Percentiles rank a stretch among this genome's conserved stretches.
These are phyloP conservation scores for Antheraea pernyi DNA, from an alignment of 1,140 invertebrate species.

Conservation along the genomic window DNA sequence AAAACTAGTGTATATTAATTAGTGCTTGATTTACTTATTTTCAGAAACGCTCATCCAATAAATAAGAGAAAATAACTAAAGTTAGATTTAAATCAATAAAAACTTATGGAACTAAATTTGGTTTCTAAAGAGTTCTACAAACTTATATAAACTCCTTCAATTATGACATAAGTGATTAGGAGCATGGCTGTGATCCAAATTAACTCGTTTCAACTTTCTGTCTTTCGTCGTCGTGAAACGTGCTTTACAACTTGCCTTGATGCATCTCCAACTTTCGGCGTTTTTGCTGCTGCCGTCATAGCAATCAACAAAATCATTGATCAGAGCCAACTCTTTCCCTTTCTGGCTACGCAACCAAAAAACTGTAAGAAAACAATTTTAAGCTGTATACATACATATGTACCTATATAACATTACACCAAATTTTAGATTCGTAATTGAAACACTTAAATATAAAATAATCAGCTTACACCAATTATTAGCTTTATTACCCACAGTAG, in stretches of 20 bases:
- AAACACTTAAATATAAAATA: too few relatives aligned
- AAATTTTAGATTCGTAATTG: too few relatives aligned
- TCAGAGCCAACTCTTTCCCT: slow-evolving; percentile 29
- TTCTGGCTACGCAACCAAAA: slow-evolving; percentile 11
- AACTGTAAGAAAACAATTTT: slow-evolving; percentile 9
- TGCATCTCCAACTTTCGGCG: slow-evolving; percentile 27
- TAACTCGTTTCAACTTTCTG: slow-evolving; percentile 3
- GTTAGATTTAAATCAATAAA: too few relatives aligned
- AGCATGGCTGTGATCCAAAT: slow-evolving; percentile 25
- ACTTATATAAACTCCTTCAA: slow-evolving; percentile 5
- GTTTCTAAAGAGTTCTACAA: background rate
- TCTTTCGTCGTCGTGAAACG: slow-evolving; percentile 25
- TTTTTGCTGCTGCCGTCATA: slow-evolving; percentile 9
- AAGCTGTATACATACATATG: background rate
- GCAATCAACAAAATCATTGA: slow-evolving; percentile 32
- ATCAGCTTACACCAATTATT: too few relatives aligned
- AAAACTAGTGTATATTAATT: too few relatives aligned
- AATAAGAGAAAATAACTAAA: too few relatives aligned
- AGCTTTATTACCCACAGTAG: too few relatives aligned
- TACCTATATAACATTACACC: too few relatives aligned
- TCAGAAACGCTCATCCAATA: too few relatives aligned
- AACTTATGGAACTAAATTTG: too few relatives aligned
- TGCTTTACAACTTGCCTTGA: slow-evolving; percentile 23
- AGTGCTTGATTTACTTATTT: too few relatives aligned
- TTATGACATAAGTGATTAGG: background rate